These are phyloP conservation scores for Zaprionus lineosus DNA, from an alignment of 2,888 invertebrate species.

Conservation along the genomic window DNA sequence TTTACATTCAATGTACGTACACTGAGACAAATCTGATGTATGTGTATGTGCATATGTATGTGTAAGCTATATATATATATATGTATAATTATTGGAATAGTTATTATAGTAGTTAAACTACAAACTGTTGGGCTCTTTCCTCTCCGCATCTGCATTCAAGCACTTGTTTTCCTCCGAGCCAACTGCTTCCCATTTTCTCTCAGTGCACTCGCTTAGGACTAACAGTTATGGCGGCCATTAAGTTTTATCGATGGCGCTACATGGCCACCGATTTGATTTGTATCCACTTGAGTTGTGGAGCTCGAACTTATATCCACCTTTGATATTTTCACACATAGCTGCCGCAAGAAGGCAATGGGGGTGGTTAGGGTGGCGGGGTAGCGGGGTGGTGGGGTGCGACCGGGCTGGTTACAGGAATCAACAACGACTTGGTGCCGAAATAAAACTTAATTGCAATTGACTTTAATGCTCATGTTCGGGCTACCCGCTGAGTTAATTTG, in stretches of 20 bases:
- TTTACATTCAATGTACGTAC: too few relatives aligned
- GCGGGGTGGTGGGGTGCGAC: neutral
- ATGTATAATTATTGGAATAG: too few relatives aligned
- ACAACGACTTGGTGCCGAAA: slow-evolving; percentile 39
- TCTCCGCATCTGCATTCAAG: too few relatives aligned
- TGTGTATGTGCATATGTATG: too few relatives aligned
- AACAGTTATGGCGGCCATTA: slow-evolving; percentile 81
- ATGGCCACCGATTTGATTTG: slow-evolving; percentile 66
- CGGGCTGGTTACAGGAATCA: neutral
- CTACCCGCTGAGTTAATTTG: slow-evolving; percentile 76
- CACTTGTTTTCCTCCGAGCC: too few relatives aligned
- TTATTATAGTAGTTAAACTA: too few relatives aligned
- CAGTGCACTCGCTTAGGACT: slow-evolving; percentile 40
- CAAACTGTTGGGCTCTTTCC: too few relatives aligned
- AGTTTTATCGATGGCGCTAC: slow-evolving; percentile 80
- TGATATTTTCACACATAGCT: slow-evolving; percentile 73
- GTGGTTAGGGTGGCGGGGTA: neutral
- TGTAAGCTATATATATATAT: too few relatives aligned
- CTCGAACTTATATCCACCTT: slow-evolving; percentile 52
- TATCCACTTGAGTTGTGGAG: slow-evolving; percentile 64
- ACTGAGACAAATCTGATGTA: slow-evolving; percentile 25
- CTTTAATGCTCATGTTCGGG: slow-evolving; percentile 65
- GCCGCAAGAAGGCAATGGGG: neutral
- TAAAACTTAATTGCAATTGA: slow-evolving; percentile 76
- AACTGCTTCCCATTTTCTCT: too few relatives aligned